These are phyloP conservation scores for Philaenus spumarius DNA, from an alignment of 1,140 invertebrate genomes.

Conservation along the genomic window DNA sequence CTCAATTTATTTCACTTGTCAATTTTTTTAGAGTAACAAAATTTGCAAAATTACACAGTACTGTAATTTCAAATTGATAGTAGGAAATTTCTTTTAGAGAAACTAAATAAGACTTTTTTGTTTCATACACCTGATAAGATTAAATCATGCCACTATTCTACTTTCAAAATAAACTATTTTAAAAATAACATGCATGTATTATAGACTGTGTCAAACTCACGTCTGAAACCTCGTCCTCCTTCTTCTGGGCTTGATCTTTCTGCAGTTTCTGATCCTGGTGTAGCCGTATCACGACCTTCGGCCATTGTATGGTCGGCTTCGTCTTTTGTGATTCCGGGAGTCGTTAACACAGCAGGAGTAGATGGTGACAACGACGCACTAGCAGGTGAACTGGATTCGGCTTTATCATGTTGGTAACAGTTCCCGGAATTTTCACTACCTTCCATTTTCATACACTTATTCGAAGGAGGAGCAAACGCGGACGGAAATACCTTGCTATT, in stretches of 20 bases:
- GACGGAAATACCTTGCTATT: slow-evolving; percentile 47
- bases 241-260: slow-evolving; percentile 50
- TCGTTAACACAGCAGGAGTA: slow-evolving; percentile 21
- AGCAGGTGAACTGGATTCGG: slow-evolving; percentile 42
- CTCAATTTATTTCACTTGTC: too few relatives aligned
- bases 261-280: slow-evolving; percentile 47
- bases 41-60: too few relatives aligned
- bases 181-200: too few relatives aligned
- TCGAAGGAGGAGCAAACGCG: slow-evolving; percentile 47
- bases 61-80: too few relatives aligned
- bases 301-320: slow-evolving; percentile 39
- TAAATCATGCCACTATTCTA: too few relatives aligned
- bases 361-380: slow-evolving; percentile 43
- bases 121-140: too few relatives aligned
- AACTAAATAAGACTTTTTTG: too few relatives aligned
- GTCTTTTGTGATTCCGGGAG: slow-evolving; percentile 19
- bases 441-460: slow-evolving; percentile 47
- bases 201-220: slow-evolving; percentile 42
- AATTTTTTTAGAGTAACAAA: too few relatives aligned
- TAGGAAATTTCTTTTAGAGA: too few relatives aligned
- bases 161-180: too few relatives aligned
- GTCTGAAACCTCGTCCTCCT: slow-evolving; percentile 43
- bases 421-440: slow-evolving; percentile 32
- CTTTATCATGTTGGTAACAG: slow-evolving; percentile 39
- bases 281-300: slow-evolving; percentile 46